A percentile compares a stretch with the other conserved stretches of the same genome.
These are phyloP conservation scores for Philopotamus ludificatus DNA, from an alignment of 1,140 invertebrate genomes.

Conservation along the genomic window DNA sequence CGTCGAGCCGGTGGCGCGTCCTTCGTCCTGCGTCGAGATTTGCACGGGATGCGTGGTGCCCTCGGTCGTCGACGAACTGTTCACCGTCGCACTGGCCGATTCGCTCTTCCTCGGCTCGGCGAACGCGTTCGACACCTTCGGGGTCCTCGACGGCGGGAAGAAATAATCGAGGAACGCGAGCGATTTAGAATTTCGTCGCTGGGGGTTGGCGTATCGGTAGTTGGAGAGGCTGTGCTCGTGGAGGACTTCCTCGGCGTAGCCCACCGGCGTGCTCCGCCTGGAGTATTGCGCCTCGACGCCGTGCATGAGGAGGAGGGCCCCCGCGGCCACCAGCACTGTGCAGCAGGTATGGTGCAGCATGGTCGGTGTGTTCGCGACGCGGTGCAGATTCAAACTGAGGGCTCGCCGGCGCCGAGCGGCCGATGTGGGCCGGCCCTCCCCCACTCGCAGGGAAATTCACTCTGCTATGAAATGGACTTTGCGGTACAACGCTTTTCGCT, in stretches of 20 bases:
- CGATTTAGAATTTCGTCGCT: conserved; percentile 49
- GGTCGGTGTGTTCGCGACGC: conserved; percentile 48
- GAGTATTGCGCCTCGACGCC: conserved; percentile 41
- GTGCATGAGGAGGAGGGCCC: conserved; percentile 37
- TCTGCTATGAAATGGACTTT: conserved; percentile 24
- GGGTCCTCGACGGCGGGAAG: conserved; percentile 53
- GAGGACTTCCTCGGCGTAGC: conserved; percentile 32
- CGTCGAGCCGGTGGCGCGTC: conserved; percentile 51
- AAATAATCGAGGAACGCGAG: conserved; percentile 56
- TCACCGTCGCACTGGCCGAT: conserved; percentile 41
- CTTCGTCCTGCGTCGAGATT: conserved; percentile 44
- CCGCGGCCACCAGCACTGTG: conserved; percentile 42
- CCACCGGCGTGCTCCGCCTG: neutral
- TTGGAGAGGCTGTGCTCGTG: conserved; percentile 28
- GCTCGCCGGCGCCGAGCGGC: conserved; percentile 47
- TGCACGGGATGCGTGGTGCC: conserved; percentile 45
- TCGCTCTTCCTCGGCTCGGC: conserved; percentile 41
- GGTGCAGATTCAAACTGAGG: conserved; percentile 46
- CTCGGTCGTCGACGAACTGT: conserved; percentile 20
- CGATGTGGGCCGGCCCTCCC: conserved; percentile 27
- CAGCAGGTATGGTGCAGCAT: conserved; percentile 32
- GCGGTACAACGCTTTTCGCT: conserved; percentile 32
- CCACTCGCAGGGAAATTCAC: conserved; percentile 30
- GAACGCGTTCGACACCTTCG: conserved; percentile 52
- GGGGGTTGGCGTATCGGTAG: conserved; percentile 16